Evolutionary conservation across 2,113 vertebrate species (phyloP), one percentile per base, ranked within the genome.

Genomic region (Eubucco bourcierii): DNA sequence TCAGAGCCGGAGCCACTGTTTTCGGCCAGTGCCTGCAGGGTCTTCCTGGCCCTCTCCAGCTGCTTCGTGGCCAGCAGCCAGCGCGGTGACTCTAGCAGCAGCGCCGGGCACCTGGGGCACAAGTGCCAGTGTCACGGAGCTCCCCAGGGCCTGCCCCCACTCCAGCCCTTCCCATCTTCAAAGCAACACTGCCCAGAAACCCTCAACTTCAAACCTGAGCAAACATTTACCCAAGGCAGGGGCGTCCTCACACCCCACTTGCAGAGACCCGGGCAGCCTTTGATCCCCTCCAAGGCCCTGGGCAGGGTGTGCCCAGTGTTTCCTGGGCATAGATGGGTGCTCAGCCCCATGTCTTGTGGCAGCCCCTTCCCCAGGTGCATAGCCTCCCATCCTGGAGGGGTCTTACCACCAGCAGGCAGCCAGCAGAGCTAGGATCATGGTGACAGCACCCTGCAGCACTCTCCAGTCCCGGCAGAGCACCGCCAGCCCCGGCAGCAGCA

Each of bases 51-150:
- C 87, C 88, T 83, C 58, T 96, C 96, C 70, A 97, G 97, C 91
- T 99, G 99, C 90, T 44, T 80, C 0, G 99, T 99, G 94, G 98
- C 98, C 94, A 99, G 93, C 65, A 99, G 98, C 98, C 99, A 99
- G 82, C 98, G 97, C 10, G 98, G 98, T 4, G 98, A 98, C 97
- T 99, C 98, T 0, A 98, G 98, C 92, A 99, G 98, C 80, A 99
- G 96, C 0, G 97, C 97, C 0, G 96, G 97, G 88, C 96, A 98
- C 95, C 99, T 99, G 98, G 2, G n/a, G 7, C 21, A 27, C 1
- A 4, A 72, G 31, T 2, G 16, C 15, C 15, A 0, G 66, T 1
- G 21, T 85, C 86, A 74, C 10, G 0, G 67, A 28, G 59, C 33
- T 17, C 24, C 21, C 44, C 1, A 1, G 33, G 21, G n/a, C 28